Evolutionary conservation across 2,113 vertebrate species (phyloP).

Genomic region (Perca fluviatilis): DNA sequence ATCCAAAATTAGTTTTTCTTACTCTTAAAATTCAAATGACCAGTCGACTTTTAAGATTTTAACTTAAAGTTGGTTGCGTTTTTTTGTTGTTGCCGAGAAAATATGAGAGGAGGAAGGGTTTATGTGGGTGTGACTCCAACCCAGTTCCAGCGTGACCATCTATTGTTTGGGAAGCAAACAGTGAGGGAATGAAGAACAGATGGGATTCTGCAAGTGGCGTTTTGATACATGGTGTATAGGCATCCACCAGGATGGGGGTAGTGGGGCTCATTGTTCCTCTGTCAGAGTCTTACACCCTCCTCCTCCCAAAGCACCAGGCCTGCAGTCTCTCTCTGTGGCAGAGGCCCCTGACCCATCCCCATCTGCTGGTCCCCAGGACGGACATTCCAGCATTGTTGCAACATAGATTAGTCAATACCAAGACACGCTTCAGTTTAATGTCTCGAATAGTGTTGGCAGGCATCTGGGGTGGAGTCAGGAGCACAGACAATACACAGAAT

Average conservation of each 20-base stretch:
- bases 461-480: constrained; percentile 55
- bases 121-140: constrained; percentile 14
- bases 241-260: constrained; percentile 68
- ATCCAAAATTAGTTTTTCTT: neutral
- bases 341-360: constrained; percentile 62
- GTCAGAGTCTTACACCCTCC: constrained; percentile 53
- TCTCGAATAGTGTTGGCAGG: constrained; percentile 25
- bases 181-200: constrained; percentile 81
- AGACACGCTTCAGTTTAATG: constrained; percentile 67
- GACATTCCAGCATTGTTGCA: constrained; percentile 60
- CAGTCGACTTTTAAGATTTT: neutral
- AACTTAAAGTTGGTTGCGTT: neutral
- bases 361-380: constrained; percentile 74
- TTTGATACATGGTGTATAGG: constrained; percentile 69
- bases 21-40: neutral
- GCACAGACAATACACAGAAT: constrained; percentile 35
- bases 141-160: constrained; percentile 3
- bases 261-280: constrained; percentile 70
- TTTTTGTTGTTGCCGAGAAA: neutral
- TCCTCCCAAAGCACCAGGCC: constrained; percentile 29
- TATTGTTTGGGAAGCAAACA: constrained; percentile 65
- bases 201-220: constrained; percentile 74
- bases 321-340: constrained; percentile 37
- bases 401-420: constrained; percentile 59
- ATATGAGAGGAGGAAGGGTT: neutral